Evolutionary conservation across 2,888 invertebrate genomes (phyloP).

Genomic region (Physocephala rufipes): DNA sequence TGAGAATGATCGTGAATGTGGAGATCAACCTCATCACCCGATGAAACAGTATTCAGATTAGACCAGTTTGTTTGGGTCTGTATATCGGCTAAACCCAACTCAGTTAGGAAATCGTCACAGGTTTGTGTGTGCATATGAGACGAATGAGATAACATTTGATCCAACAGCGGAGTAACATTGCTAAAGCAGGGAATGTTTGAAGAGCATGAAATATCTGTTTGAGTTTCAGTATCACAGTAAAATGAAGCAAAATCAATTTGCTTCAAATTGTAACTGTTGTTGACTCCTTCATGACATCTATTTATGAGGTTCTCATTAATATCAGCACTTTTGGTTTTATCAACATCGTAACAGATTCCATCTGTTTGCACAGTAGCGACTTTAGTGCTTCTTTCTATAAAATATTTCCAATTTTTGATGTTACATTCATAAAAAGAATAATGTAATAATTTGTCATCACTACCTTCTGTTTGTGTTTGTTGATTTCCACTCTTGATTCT

Average conservation of each 20-base stretch:
- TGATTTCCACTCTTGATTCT: background rate
- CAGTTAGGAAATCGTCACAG: conserved; percentile 68
- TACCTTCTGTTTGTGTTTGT: conserved; percentile 46
- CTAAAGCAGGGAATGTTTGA: conserved; percentile 53
- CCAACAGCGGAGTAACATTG: conserved; percentile 27
- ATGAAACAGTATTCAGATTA: conserved; percentile 26
- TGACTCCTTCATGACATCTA: conserved; percentile 6
- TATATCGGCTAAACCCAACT: conserved; percentile 70
- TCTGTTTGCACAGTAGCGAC: conserved; percentile 42
- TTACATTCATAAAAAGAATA: background rate
- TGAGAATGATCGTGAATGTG: conserved; percentile 21
- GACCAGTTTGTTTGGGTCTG: conserved; percentile 73
- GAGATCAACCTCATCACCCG: conserved; percentile 37
- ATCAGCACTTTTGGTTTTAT: background rate
- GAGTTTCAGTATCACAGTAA: conserved; percentile 71
- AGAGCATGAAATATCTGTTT: conserved; percentile 67
- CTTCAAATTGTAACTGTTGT: conserved; percentile 27
- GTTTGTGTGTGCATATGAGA: conserved; percentile 62
- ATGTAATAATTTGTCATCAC: background rate
- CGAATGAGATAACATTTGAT: conserved; percentile 46
- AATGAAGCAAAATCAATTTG: conserved; percentile 43
- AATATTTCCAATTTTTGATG: background rate
- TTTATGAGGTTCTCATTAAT: background rate
- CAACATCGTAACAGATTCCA: background rate
- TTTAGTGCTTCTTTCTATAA: conserved; percentile 41